Conservation (phyloP, 2,888 invertebrate genomes). For the Dicyrtoma fusca region DNA sequence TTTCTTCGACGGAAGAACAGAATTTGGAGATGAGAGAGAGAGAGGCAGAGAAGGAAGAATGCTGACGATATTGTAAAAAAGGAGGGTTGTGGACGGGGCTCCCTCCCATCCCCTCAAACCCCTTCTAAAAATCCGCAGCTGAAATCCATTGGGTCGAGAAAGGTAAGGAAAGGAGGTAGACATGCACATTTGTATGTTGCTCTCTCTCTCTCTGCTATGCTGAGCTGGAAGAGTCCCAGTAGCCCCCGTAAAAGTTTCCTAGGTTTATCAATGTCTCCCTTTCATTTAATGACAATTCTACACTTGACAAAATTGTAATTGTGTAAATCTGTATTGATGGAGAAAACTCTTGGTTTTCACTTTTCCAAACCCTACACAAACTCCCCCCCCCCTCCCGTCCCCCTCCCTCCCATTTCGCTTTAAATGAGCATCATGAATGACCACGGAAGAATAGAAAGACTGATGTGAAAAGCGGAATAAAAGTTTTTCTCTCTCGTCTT, state of each 20-base stretch:
- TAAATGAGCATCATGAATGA: constrained; percentile 40
- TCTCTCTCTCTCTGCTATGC: no score
- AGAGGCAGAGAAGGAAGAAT: constrained; percentile 21
- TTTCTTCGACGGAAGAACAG: constrained; percentile 16
- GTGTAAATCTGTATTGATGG: constrained; percentile 40
- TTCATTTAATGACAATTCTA: constrained; percentile 37
- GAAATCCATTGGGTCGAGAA: constrained; percentile 2
- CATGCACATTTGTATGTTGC: no score
- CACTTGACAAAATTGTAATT: constrained; percentile 38
- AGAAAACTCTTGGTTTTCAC: constrained; percentile 37
- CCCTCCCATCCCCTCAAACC: no score
- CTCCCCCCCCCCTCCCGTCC: not conserved
- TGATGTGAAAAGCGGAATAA: constrained; percentile 38
- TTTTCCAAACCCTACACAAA: constrained; percentile 13
- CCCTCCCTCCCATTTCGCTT: constrained; percentile 24
- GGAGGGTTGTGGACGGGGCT: not conserved
- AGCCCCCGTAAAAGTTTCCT: constrained; percentile 21
- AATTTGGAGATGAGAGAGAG: not conserved
- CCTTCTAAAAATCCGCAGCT: not conserved
- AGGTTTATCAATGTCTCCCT: constrained; percentile 38
- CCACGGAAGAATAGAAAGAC: constrained; percentile 34
- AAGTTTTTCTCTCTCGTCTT: constrained; percentile 39
- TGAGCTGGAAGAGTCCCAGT: constrained; percentile 4
- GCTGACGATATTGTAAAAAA: constrained; percentile 30
- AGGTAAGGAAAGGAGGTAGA: not conserved